Conservation (phyloP, 2,113 vertebrate species). For the Indicator maculatus region DNA sequence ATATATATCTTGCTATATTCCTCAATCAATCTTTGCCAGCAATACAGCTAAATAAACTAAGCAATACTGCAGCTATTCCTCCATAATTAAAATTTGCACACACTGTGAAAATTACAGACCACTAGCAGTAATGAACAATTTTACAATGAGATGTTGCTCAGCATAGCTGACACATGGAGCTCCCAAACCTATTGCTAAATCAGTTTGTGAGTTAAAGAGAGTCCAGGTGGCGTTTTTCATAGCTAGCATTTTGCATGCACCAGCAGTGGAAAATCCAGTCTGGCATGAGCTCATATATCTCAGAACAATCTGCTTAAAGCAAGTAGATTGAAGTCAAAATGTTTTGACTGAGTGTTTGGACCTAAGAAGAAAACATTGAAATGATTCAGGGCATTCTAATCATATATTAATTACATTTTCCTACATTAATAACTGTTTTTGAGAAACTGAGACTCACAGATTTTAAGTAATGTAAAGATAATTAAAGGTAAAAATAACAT, state of each 20-base stretch:
- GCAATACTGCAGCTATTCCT: background rate
- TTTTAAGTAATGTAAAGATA: background rate
- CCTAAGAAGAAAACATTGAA: background rate
- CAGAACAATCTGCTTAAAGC: background rate
- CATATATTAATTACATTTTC: background rate
- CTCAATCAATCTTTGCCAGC: background rate
- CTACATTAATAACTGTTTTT: background rate
- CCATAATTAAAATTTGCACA: background rate
- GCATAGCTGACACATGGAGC: background rate
- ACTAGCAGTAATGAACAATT: background rate
- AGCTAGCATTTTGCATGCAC: background rate
- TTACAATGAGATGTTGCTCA: background rate
- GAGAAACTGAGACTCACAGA: background rate
- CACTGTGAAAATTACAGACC: background rate
- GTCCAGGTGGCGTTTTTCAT: background rate
- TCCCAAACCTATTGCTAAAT: background rate
- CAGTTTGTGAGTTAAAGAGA: background rate
- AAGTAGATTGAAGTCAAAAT: background rate
- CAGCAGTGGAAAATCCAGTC: background rate
- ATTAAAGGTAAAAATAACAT: background rate
- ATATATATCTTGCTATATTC: background rate
- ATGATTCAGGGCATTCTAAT: background rate
- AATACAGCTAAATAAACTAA: background rate
- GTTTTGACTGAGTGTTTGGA: background rate
- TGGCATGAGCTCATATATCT: background rate